Conservation (phyloP, 2,113 vertebrate genomes). For the Collichthys lucidus region DNA sequence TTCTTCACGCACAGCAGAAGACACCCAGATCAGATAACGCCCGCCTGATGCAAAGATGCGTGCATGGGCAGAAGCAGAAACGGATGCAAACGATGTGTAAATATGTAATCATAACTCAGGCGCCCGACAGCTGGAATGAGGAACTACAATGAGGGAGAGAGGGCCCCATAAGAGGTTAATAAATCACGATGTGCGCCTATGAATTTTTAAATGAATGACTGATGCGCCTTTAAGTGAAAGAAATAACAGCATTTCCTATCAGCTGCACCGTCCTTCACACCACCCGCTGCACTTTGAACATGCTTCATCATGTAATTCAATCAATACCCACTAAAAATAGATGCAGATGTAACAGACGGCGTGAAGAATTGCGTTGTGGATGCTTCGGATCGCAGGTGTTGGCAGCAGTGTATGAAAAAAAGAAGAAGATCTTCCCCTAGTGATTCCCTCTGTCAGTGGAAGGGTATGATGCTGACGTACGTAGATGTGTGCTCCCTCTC, state of each 20-base stretch:
- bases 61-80: conserved; percentile 7
- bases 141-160: conserved; percentile 11
- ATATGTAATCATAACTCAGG: conserved; percentile 27
- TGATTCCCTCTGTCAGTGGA: conserved; percentile 60
- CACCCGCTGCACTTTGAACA: conserved; percentile 20
- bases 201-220: conserved; percentile 33
- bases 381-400: conserved; percentile 23
- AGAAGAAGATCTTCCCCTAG: conserved; percentile 41
- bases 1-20: neutral
- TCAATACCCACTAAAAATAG: conserved; percentile 54
- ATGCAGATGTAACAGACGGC: neutral
- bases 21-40: neutral
- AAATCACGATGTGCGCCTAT: conserved; percentile 35
- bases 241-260: conserved; percentile 19
- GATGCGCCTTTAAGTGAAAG: conserved; percentile 17
- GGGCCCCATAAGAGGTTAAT: conserved; percentile 12
- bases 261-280: conserved; percentile 32
- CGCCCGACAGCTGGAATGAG: conserved; percentile 13
- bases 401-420: conserved; percentile 21
- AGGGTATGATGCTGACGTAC: conserved; percentile 65
- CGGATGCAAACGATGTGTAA: conserved; percentile 12
- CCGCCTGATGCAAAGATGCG: conserved; percentile 25
- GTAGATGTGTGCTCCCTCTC: conserved; percentile 47
- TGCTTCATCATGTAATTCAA: conserved; percentile 50
- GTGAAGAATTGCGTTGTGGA: neutral